phyloP scores from a whole-genome alignment of 2,797 vertebrate genomes.

The Urosaurus nigricauda region DNA sequence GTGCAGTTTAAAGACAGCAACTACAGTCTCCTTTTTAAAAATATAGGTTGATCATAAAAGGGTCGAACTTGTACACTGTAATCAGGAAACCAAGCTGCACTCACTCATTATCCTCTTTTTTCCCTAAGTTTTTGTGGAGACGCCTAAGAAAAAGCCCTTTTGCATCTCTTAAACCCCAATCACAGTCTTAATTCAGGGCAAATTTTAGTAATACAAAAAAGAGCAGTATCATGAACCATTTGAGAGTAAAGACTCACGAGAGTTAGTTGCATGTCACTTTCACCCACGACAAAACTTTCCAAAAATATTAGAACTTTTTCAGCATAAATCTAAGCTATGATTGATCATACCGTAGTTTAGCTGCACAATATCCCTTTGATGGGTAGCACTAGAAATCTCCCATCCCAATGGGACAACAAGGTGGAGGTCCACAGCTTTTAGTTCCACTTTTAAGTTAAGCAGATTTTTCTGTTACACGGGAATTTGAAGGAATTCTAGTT shows the following conservation, averaged over 20 bases:
- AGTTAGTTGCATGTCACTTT: not conserved
- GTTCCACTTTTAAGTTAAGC: too few species aligned
- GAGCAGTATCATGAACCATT: conserved; percentile 41
- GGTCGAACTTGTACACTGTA: not conserved
- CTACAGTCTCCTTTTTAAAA: too few species aligned
- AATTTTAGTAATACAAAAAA: not conserved
- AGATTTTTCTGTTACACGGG: too few species aligned
- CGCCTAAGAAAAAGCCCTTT: not conserved
- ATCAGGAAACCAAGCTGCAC: not conserved
- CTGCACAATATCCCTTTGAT: too few species aligned
- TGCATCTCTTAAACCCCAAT: not conserved
- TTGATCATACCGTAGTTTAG: too few species aligned
- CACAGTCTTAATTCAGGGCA: not conserved
- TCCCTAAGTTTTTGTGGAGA: not conserved
- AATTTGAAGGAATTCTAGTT: too few species aligned
- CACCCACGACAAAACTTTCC: not conserved
- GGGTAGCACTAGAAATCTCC: too few species aligned
- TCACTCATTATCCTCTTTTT: not conserved
- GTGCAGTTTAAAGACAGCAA: not conserved
- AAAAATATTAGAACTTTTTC: too few species aligned
- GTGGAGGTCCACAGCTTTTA: too few species aligned
- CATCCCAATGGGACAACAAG: too few species aligned
- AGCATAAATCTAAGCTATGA: too few species aligned
- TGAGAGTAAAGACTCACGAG: conserved; percentile 42
- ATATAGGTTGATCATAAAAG: not conserved